Evolutionary conservation across 2,797 vertebrate genomes (phyloP), one percentile per base, ranked within the genome.

Genomic region (Enteromius radiatus): DNA sequence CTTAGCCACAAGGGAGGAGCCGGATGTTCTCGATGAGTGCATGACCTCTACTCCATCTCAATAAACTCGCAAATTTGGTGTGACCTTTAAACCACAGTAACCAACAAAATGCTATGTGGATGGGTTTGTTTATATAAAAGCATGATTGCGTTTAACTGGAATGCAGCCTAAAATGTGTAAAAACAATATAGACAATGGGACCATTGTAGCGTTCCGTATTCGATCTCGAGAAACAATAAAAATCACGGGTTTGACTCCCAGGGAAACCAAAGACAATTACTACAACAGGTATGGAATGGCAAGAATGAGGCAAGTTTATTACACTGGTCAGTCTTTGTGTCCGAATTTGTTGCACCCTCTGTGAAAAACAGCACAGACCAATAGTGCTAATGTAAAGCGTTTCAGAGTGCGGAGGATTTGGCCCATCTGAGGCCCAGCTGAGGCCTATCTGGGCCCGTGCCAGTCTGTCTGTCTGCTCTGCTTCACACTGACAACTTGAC

Each of bases 31-130:
- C 47, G 84, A 43, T 23, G 70, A 84, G 79, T 38, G 59, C 45
- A 63, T 87, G 86, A 87, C 87, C 84, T 83, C 23, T 47, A 80
- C n/a, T 65, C 19, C 26, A 82, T 79, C 78, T 31, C 78, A 86
- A 76, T 76, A 82, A 84, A 88, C 73, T 77, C 49, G 31, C 33
- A 81, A 80, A 81, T 79, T 71, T 79, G 59, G 56, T 86, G 73
- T 5, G 2, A 75, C 73, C 76, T 82, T 76, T 84, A 63, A 74
- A 82, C 85, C 82, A 84, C 87, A 64, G 52, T 75, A 43, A 82
- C 79, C 68, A 15, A 65, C 65, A 80, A 84, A 85, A 86, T 74
- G 74, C 82, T 64, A 68, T 68, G 45, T 71, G 63, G 59, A 75
- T 68, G 41, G 80, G 69, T 76, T 82, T 84, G 68, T 43, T 87